Evolutionary conservation across 2,113 vertebrate genomes (phyloP), one percentile per base, ranked within the genome.

Genomic region (Serinus canaria): DNA sequence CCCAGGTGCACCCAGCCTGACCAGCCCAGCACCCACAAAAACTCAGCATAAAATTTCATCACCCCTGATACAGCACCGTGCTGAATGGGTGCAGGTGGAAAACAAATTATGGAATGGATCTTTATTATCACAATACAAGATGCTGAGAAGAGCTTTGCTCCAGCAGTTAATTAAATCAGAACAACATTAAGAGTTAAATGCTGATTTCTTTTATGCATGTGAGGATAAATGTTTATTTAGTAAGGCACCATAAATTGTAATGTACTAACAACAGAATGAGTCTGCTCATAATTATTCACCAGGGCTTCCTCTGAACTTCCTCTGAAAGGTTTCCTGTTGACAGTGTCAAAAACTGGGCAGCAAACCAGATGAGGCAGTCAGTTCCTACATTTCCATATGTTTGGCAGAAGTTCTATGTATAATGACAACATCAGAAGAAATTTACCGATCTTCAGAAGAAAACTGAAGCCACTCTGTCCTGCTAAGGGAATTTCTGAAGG

Each of bases 241-340:
- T 27, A 77, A 70, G 49, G 31, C 15, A 56, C 31, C 10, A 37
- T 50, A 70, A 56, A 43, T 33, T 55, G 22, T 63, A 12, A 83
- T 63, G 41, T 14, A 70, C 43, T 82, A 78, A 50, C n/a, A 84
- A 77, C 20, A 75, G 69, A 84, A 85, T 50, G 37, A 78, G 12
- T 30, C 60, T 77, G 47, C n/a, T 46, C 37, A 5, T 80, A 74
- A 77, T 80, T 83, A 92, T 83, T 64, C 91, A 92, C 76, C 12
- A 92, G 89, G 69, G 72, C 49, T 92, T 87, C 52, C 50, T 68
- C 68, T 77, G 55, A 91, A 86, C 83, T 96, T 96, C 87, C 83
- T 92, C 68, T 83, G 76, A 49, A 62, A 86, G 31, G 53, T 70
- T 73, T 81, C 50, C 33, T 50, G 55, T 49, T 83, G 75, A 93